These are phyloP conservation scores for Micromussa lordhowensis DNA, from an alignment of 92 coral and sea anemone genomes.

Conservation along the genomic window DNA sequence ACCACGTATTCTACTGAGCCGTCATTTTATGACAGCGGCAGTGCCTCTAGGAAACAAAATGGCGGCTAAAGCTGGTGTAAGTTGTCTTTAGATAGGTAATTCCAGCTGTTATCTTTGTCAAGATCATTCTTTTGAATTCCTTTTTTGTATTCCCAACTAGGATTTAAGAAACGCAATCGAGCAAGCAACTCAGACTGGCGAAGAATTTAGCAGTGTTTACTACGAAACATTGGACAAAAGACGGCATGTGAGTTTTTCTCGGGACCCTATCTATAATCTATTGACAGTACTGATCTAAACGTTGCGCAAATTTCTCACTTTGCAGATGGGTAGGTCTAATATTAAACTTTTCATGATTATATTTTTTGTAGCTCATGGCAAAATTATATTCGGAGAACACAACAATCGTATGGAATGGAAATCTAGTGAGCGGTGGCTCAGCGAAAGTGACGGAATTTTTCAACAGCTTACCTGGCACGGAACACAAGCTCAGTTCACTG, in stretches of 20 bases:
- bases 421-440: constrained; percentile 79
- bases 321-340: background rate
- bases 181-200: constrained; percentile 92
- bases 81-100: background rate
- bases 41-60: constrained; percentile 9
- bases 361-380: constrained; percentile 72
- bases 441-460: constrained; percentile 88
- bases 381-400: constrained; percentile 89
- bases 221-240: constrained; percentile 95
- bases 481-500: constrained; percentile 83
- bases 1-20: constrained; percentile 18
- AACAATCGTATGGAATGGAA: constrained; percentile 96
- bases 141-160: constrained; percentile 46
- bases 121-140: background rate
- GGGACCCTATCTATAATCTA: too few species aligned
- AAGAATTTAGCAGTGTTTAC: constrained; percentile 88
- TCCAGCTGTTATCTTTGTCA: background rate
- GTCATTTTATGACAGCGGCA: constrained; percentile 38
- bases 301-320: too few species aligned
- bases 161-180: constrained; percentile 80
- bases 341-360: background rate
- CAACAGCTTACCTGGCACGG: constrained; percentile 85
- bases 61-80: constrained; percentile 47
- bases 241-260: constrained; percentile 84
- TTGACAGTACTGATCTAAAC: too few species aligned